Evolutionary conservation across 2,797 vertebrate species (phyloP).

Genomic region (Cottoperca gobio): DNA sequence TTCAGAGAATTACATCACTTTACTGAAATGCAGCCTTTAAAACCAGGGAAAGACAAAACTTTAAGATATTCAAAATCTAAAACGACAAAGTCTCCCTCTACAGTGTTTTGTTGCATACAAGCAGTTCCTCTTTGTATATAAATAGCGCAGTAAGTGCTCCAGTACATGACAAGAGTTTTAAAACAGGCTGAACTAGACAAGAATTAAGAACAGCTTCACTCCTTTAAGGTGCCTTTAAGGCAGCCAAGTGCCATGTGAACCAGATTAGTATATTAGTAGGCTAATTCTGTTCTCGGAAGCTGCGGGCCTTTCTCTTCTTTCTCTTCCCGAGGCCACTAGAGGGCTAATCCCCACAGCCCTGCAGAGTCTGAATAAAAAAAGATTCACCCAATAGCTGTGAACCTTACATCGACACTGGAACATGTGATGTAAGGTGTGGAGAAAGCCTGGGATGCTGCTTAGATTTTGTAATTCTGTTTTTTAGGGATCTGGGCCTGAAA

Average conservation of each 20-base stretch:
- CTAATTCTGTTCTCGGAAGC: constrained; percentile 69
- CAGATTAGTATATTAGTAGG: constrained; percentile 76
- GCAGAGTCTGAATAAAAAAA: constrained; percentile 28
- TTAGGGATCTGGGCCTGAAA: background rate
- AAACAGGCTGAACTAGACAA: constrained; percentile 28
- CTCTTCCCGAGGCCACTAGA: constrained; percentile 30
- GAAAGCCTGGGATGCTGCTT: background rate
- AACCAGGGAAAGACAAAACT: no score
- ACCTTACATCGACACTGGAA: constrained; percentile 15
- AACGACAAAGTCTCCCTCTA: no score
- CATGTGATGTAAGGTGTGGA: background rate
- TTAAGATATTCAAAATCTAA: no score
- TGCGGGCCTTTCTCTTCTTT: constrained; percentile 41
- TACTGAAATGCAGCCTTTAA: no score
- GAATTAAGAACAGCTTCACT: constrained; percentile 39
- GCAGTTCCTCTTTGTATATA: constrained; percentile 30
- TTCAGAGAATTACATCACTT: no score
- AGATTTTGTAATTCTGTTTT: background rate
- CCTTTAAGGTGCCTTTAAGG: constrained; percentile 41
- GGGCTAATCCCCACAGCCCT: constrained; percentile 55
- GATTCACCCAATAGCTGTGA: constrained; percentile 14
- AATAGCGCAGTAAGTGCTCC: constrained; percentile 27
- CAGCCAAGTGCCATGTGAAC: constrained; percentile 61
- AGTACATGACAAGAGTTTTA: constrained; percentile 28
- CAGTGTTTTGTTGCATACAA: no score